Evolutionary conservation across 2,888 invertebrate genomes (phyloP).

Genomic region (Mesopsocus fuscifrons): DNA sequence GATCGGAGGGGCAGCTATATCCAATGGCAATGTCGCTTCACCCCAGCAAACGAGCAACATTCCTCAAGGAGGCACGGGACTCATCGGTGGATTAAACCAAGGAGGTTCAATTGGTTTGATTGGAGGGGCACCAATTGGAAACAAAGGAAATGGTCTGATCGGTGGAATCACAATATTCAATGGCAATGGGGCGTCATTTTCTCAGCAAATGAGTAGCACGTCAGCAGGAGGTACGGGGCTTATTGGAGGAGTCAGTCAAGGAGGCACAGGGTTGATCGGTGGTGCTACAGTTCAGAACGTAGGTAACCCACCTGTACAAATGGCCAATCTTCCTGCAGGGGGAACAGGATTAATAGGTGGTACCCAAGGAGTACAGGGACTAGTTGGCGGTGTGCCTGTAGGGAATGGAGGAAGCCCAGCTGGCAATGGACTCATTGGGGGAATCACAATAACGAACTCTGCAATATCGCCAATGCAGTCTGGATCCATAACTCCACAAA

Average conservation of each 20-base stretch:
- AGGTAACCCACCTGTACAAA: neutral
- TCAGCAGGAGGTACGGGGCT: neutral
- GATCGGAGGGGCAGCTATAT: neutral
- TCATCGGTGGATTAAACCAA: too few relatives aligned
- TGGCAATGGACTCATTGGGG: too few relatives aligned
- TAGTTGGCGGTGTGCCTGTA: neutral
- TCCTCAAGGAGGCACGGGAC: too few relatives aligned
- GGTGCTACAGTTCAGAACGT: neutral
- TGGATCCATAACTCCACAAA: too few relatives aligned
- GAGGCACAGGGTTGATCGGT: neutral
- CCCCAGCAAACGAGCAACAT: too few relatives aligned
- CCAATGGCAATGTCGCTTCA: too few relatives aligned
- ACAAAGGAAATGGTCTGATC: neutral
- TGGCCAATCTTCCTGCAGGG: neutral
- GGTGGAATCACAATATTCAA: too few relatives aligned
- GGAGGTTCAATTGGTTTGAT: neutral
- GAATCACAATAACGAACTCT: too few relatives aligned
- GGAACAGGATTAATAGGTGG: neutral
- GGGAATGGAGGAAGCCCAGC: neutral
- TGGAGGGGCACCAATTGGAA: neutral
- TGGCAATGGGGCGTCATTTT: too few relatives aligned
- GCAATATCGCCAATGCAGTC: neutral
- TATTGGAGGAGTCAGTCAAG: neutral
- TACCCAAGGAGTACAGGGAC: too few relatives aligned
- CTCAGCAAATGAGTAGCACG: too few relatives aligned